A percentile compares a stretch with the other conserved stretches of the same genome.
These are phyloP conservation scores for Bradypus variegatus DNA, from an alignment of 2,797 vertebrate species.

Conservation along the genomic window DNA sequence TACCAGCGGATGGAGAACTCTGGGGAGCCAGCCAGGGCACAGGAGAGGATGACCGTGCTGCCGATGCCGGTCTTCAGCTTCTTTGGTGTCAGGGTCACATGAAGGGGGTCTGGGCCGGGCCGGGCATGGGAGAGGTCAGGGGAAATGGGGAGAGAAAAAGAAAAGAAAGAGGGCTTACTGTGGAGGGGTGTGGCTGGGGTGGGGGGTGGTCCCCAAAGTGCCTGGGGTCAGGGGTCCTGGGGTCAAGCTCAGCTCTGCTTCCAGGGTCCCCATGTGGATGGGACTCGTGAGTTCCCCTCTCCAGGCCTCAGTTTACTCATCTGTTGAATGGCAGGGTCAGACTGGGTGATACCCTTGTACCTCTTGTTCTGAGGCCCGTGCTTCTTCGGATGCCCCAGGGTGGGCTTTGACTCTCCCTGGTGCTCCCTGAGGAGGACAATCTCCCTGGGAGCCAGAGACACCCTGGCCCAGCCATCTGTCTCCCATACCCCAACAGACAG, in stretches of 20 bases:
- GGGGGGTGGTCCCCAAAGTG: background rate
- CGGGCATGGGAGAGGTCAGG: background rate
- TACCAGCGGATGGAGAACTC: constrained; percentile 94
- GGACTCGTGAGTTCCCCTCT: no score
- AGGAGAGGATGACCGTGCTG: constrained; percentile 96
- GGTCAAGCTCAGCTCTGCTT: background rate
- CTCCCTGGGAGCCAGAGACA: background rate
- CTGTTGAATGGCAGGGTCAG: background rate
- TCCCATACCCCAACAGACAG: background rate
- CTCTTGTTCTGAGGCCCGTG: background rate
- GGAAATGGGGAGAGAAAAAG: background rate
- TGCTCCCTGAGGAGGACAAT: background rate
- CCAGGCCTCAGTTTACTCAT: background rate
- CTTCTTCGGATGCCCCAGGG: rapidly evolving
- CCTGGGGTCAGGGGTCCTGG: background rate
- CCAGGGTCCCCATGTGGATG: background rate
- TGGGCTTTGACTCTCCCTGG: background rate
- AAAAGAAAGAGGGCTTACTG: background rate
- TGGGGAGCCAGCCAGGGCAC: constrained; percentile 90
- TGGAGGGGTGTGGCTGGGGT: background rate
- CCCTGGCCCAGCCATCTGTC: background rate
- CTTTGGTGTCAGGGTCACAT: constrained; percentile 95
- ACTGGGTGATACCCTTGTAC: background rate
- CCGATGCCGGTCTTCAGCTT: constrained; percentile 98
- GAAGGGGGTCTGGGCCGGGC: constrained; percentile 83